Conservation (phyloP, 2,113 vertebrate species). For the Puma concolor region DNA sequence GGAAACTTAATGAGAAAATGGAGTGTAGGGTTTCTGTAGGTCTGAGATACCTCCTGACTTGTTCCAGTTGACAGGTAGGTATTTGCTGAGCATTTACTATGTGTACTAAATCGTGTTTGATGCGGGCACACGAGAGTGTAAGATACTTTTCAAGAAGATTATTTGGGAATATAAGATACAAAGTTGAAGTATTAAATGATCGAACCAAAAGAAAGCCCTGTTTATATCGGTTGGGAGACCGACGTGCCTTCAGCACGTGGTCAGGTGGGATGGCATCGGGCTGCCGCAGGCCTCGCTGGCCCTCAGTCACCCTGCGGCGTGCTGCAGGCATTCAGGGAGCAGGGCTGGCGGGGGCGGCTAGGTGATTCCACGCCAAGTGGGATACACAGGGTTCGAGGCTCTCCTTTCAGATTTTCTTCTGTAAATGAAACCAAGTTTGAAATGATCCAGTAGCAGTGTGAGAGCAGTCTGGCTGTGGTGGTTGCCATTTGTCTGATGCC, state of each 20-base stretch:
- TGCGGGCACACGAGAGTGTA: background rate
- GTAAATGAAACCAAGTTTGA: background rate
- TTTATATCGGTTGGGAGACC: fast-evolving
- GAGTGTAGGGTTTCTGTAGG: background rate
- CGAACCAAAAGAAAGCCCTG: background rate
- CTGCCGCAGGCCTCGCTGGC: background rate
- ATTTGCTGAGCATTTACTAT: background rate
- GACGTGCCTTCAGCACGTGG: background rate
- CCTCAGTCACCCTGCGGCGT: fast-evolving
- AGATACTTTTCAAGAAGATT: background rate
- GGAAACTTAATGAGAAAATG: background rate
- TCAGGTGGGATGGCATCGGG: background rate
- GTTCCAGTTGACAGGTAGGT: background rate
- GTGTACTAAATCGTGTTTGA: background rate
- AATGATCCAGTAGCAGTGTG: background rate
- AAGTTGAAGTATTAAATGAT: background rate
- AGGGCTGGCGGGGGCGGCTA: background rate
- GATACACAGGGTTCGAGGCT: too few relatives aligned
- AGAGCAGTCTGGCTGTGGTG: background rate
- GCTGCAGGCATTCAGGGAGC: too few relatives aligned
- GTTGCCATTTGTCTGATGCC: background rate
- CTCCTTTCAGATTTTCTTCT: background rate
- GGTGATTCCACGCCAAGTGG: background rate
- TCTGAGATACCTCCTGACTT: fast-evolving
- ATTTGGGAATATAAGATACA: background rate